Evolutionary conservation across 2,797 vertebrate species (phyloP), one percentile per base, ranked within the genome.

Genomic region (Oryzias sinensis): DNA sequence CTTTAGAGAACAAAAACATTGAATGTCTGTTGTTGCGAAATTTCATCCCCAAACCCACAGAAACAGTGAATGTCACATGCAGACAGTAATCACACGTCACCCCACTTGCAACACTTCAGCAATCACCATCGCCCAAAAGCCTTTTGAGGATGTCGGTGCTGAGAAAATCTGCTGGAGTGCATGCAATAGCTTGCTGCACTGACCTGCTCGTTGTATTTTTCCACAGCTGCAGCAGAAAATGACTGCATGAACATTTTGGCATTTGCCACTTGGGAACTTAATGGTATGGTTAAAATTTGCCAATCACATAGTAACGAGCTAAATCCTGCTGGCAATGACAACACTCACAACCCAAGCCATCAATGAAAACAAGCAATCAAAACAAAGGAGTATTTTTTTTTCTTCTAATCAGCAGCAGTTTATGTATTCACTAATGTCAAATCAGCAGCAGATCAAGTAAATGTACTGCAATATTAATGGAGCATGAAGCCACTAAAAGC

Each of bases 401-500:
- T 17, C 5, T 16, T 56, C 41, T 5, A 37, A 64, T 59, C 49
- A 49, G 37, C 49, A 49, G 37, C 45, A 42, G 58, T 46, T 43
- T 56, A 61, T 51, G 68, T 69, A 70, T 49, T n/a, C 41, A 55
- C 54, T 72, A 63, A 80, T 50, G 71, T 46, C 44, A 46, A 46
- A 20, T 22, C 63, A 72, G 65, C 65, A 68, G 65, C 56, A 44
- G 24, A 62, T 33, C 18, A 18, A 58, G 46, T 51, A 18, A 58
- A 49, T 51, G 29, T 62, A 68, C 63, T 55, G 11, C 25, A 17
- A 50, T 33, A 49, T 53, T 57, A 59, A 61, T 46, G 46, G 17
- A 58, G 73, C 63, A 37, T 55, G 58, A 57, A 65, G 65, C 49
- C 44, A 68, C 72, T 84, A 79, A 80, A 76, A 44, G 45, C 70